Base-by-base conservation (phyloP, 2,888 invertebrate genomes). In the Galerucella pusilla region DNA sequence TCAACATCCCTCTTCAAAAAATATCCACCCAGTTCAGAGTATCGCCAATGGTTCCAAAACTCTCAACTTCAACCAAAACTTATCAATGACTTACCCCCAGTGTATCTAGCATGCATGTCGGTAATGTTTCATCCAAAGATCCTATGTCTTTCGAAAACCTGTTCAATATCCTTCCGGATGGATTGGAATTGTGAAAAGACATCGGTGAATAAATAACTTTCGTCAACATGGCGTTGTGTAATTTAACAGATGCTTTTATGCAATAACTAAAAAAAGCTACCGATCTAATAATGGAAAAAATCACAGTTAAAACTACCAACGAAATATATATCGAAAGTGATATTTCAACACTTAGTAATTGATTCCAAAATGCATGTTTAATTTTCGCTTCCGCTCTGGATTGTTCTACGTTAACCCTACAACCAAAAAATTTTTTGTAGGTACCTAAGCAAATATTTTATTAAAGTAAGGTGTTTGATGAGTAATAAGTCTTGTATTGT, bases 81-180 rank as follows among this genome's bases (percentile, higher is more conserved):
- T 0, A 52, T n/a, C 6, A 52, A 71, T 42, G 14, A 61, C 67
- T 71, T 75, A 82, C 82, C 74, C 79, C 77, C 14, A 84, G 85
- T 10, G 87, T 87, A 85, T 90, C 89, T 74, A 90, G 88, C 71
- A 90, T 79, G 2, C 88, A 88, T 14, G 82, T 78, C 0, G 90
- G 89, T 42, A 90, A 77, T 16, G 87, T 71, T 80, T 90, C 90
- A 81, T 90, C 90, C 11, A 90, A 87, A 0, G 89, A 85, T 0
- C 89, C 92, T 82, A 92, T 89, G 82, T 93, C 93, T 83, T 93
- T 93, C 2, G 93, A 91, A 83, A 93, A 93, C 64, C 93, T 87
- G 86, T 93, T 93, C 64, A 93, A 86, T 73, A 93, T 90, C 45
- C 89, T 86, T n/a, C 90, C 90, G 0, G 89, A 88, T 2, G 92